Evolutionary conservation across 1,140 invertebrate species (phyloP).

Genomic region (Stegodyphus mimosarum): DNA sequence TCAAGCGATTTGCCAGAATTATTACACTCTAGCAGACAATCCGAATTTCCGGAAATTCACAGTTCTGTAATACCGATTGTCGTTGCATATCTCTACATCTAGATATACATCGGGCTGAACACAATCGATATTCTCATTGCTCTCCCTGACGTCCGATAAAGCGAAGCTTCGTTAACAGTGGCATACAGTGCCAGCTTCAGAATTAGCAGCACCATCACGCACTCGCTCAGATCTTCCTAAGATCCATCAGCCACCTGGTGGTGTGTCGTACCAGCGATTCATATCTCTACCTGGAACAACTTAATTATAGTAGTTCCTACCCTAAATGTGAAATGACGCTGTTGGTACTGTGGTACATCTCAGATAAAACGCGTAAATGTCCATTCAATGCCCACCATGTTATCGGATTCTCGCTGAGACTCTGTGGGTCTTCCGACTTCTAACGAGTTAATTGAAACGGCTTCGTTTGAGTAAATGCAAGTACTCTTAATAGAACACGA

Average conservation of each 20-base stretch:
- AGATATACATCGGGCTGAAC: background rate
- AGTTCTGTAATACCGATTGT: no score
- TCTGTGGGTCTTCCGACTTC: no score
- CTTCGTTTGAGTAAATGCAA: no score
- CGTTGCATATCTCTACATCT: background rate
- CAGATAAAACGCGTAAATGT: no score
- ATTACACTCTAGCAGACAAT: no score
- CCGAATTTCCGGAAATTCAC: no score
- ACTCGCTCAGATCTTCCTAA: background rate
- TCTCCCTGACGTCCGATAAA: slow-evolving; percentile 3
- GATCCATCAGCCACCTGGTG: slow-evolving; percentile 14
- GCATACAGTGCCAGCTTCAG: background rate
- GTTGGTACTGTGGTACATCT: no score
- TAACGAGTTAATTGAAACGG: no score
- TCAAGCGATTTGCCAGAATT: no score
- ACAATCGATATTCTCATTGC: slow-evolving; percentile 18
- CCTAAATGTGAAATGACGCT: background rate
- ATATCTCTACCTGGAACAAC: background rate
- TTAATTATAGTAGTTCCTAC: slow-evolving; percentile 35
- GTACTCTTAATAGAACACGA: no score
- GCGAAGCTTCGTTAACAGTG: background rate
- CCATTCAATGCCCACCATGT: no score
- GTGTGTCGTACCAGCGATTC: slow-evolving; percentile 3
- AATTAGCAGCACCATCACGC: background rate
- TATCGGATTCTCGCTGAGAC: no score